Conservation (phyloP, 2,888 invertebrate species). For the Chydorus sphaericus region DNA sequence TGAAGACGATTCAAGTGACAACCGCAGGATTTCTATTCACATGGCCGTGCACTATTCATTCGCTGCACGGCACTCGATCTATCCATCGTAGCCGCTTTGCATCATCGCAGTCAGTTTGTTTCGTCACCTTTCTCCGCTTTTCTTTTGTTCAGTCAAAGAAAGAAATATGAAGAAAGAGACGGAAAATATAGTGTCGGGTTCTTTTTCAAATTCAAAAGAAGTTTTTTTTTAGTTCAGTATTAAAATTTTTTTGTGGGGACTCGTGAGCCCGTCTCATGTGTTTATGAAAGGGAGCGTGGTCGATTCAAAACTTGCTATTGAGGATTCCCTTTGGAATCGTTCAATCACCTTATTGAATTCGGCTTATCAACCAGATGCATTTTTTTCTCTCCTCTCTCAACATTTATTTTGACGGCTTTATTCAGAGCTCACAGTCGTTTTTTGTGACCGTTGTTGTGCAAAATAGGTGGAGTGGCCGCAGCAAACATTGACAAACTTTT, state of each 20-base stretch:
- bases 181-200: constrained; percentile 4
- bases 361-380: constrained; percentile 1
- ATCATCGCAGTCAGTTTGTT: constrained; percentile 6
- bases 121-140: not conserved
- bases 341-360: not conserved
- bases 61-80: not conserved
- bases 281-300: not conserved
- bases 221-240: not conserved
- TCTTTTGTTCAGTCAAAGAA: not conserved
- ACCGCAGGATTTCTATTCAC: constrained; percentile 2
- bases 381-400: too few relatives aligned
- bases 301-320: not conserved
- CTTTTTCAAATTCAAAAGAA: not conserved
- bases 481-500: too few relatives aligned
- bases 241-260: not conserved
- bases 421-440: too few relatives aligned
- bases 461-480: too few relatives aligned
- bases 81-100: too few relatives aligned
- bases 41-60: not conserved
- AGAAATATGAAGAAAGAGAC: too few relatives aligned
- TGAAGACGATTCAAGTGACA: constrained; percentile 6
- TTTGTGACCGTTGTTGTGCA: too few relatives aligned
- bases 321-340: too few relatives aligned
- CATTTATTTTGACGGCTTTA: too few relatives aligned
- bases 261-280: not conserved